A percentile compares a stretch with the other conserved stretches of the same genome.
phyloP scores from a whole-genome alignment of 1,140 invertebrate species.

The Drosophila simulans region DNA sequence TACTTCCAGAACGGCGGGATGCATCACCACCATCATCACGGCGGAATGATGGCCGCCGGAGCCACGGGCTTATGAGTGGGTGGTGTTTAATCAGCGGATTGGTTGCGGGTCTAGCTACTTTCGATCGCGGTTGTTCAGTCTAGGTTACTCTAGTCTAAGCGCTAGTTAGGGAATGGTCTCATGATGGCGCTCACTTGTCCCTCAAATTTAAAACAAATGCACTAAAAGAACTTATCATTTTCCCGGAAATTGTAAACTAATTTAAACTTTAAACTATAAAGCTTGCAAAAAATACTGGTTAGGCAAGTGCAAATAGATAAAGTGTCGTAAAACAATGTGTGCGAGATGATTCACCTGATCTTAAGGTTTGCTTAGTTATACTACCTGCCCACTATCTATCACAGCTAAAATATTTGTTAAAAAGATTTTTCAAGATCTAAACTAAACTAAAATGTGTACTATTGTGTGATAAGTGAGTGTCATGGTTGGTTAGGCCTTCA shows the following conservation, averaged over 20 bases:
- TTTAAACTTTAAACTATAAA: not conserved
- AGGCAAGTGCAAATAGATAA: not conserved
- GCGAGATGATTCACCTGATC: not conserved
- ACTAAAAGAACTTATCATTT: not conserved
- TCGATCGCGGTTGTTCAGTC: conserved; percentile 19
- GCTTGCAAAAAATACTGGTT: conserved; percentile 2
- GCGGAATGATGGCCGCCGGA: conserved; percentile 81
- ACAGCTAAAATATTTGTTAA: not conserved
- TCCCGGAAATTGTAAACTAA: not conserved
- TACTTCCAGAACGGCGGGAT: conserved; percentile 86
- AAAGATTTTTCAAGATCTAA: too few species aligned
- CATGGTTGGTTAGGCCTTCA: not conserved
- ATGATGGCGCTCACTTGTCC: conserved; percentile 11
- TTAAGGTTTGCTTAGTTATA: not conserved
- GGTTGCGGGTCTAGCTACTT: conserved; percentile 33
- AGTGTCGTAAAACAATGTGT: not conserved
- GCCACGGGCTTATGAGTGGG: conserved; percentile 80
- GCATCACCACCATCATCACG: conserved; percentile 81
- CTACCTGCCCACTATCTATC: too few species aligned
- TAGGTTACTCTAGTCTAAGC: conserved; percentile 18
- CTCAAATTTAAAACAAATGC: not conserved
- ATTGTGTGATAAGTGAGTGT: not conserved
- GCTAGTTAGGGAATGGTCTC: conserved; percentile 10
- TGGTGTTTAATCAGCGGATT: conserved; percentile 32
- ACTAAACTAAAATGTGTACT: too few species aligned